Evolutionary conservation across 1,140 invertebrate genomes (phyloP).

Genomic region (Anoplophora glabripennis): DNA sequence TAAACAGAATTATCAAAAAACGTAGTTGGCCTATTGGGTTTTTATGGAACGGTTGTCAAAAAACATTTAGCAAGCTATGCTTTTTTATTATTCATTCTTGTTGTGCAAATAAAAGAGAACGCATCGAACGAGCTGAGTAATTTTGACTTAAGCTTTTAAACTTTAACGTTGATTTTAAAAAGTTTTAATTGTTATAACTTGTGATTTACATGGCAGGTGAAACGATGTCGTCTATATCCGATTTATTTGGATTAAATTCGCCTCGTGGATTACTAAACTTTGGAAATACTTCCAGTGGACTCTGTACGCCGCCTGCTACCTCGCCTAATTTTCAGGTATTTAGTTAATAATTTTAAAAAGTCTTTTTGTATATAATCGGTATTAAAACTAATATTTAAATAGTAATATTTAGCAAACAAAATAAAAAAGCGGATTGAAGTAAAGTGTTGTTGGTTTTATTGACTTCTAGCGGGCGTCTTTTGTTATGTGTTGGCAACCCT

Average conservation of each 20-base stretch:
- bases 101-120: constrained; percentile 19
- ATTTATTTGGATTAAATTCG: constrained; percentile 55
- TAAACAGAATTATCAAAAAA: not conserved
- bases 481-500: not conserved
- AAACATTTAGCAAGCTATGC: constrained; percentile 1
- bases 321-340: constrained; percentile 44
- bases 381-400: no score
- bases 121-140: constrained; percentile 18
- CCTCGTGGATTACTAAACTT: constrained; percentile 52
- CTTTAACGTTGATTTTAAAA: constrained; percentile 27
- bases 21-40: constrained; percentile 11
- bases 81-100: constrained; percentile 20
- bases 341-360: not conserved
- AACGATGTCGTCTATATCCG: constrained; percentile 52
- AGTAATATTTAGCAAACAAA: no score
- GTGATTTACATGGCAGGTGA: constrained; percentile 39
- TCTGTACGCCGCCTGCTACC: constrained; percentile 41
- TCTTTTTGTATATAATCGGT: no score
- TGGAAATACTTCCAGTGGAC: constrained; percentile 27
- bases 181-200: constrained; percentile 15
- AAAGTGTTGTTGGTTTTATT: no score
- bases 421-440: no score
- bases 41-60: constrained; percentile 2
- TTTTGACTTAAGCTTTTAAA: constrained; percentile 33
- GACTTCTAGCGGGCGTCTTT: no score